Conservation (phyloP, 2,888 invertebrate species). For the Tenthredo scrophulariae region DNA sequence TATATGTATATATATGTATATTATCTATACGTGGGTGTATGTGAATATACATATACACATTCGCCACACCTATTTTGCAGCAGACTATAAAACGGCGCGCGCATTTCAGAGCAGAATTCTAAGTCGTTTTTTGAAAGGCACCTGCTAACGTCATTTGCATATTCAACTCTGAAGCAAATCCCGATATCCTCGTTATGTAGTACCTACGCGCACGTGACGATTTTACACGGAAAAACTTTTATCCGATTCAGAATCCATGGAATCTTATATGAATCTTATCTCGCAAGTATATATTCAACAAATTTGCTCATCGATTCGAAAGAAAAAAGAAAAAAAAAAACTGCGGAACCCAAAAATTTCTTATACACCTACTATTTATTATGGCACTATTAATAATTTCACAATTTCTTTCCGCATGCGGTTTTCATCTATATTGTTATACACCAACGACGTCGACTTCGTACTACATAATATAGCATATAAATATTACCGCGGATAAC, state of each 20-base stretch:
- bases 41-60: slow-evolving; percentile 1
- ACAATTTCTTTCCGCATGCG: background rate
- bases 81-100: slow-evolving; percentile 29
- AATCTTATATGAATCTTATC: background rate
- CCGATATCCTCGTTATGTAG: background rate
- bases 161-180: background rate
- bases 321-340: background rate
- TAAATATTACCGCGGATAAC: background rate
- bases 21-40: background rate
- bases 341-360: background rate
- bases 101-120: slow-evolving; percentile 12
- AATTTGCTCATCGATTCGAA: background rate
- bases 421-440: background rate
- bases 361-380: background rate
- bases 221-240: background rate
- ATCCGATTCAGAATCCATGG: background rate
- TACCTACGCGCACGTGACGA: background rate
- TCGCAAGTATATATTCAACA: background rate
- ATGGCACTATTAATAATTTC: background rate
- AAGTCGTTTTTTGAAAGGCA: slow-evolving; percentile 18
- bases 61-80: slow-evolving; percentile 19
- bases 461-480: no score
- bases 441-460: background rate
- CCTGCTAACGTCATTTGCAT: slow-evolving; percentile 18
- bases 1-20: background rate